Evolutionary conservation across 2,113 vertebrate genomes (phyloP), one percentile per base, ranked within the genome.

Genomic region (Peromyscus polionotus): DNA sequence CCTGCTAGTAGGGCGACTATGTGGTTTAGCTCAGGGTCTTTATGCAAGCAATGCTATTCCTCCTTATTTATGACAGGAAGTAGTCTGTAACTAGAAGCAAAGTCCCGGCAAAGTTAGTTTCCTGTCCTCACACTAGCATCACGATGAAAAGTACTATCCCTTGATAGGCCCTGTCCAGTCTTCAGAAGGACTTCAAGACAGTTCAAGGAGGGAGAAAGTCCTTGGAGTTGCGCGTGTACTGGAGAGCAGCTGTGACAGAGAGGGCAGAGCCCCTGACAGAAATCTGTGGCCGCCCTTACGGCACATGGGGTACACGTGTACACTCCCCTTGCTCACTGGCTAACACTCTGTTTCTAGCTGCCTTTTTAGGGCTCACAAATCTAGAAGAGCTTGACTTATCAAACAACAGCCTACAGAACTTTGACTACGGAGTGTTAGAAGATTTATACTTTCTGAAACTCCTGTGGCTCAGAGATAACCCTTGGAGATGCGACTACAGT

Each of bases 401-500:
- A 96, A 99, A 99, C 98, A 99, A 99, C 98, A 99, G 98, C 95
- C 98, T 99, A 93, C 98, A 98, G 83, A 99, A 99, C 98, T 99
- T 99, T 98, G 99, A 99, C 95, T 99, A 99, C 39, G 99, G 99
- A 4, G 99, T 99, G 13, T 97, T 99, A 90, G 99, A 99, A 98
- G 99, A 99, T 97, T 98, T 99, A 88, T 99, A 99, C 98, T 99
- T 99, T 98, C 98, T 99, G 96, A 99, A 99, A 98, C 99, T 98
- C 93, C 98, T 99, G 22, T 98, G 98, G 93, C 98, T 99, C 83
- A 99, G 98, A 95, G 99, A 99, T 36, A 99, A 99, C 96, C 99
- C 99, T 57, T 99, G 99, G 99, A 98, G 99, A 98, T 99, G 99
- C 86, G 99, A 99, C 98, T 99, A 99, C 98, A 99, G 99, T 98